Conservation (phyloP, 2,888 invertebrate species). For the Drosophila recens region DNA sequence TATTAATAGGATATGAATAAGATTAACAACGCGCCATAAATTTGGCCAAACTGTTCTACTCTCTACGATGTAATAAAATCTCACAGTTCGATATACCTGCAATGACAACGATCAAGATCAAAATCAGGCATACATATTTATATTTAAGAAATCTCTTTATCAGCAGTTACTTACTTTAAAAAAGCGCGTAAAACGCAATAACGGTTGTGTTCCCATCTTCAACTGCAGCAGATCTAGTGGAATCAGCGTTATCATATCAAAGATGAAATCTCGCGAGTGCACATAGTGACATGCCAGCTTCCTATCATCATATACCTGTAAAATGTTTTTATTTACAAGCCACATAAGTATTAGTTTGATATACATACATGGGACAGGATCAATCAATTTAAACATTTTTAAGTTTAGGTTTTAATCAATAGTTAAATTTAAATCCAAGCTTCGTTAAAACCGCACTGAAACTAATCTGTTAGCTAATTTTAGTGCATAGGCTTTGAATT, state of each 20-base stretch:
- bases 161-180: slow-evolving; percentile 88
- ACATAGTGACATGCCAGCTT: slow-evolving; percentile 96
- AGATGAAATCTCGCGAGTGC: slow-evolving; percentile 92
- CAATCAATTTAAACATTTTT: too few relatives aligned
- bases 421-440: too few relatives aligned
- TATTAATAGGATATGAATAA: slow-evolving; percentile 97
- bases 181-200: slow-evolving; percentile 95
- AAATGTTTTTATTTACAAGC: background rate
- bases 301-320: slow-evolving; percentile 93
- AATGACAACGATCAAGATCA: slow-evolving; percentile 3
- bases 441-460: too few relatives aligned
- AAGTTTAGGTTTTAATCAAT: too few relatives aligned
- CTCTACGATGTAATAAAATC: slow-evolving; percentile 98
- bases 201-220: slow-evolving; percentile 92
- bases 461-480: too few relatives aligned
- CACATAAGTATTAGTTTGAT: background rate
- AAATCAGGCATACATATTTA: background rate
- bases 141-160: background rate
- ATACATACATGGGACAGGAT: too few relatives aligned
- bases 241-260: slow-evolving; percentile 93
- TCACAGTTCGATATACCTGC: slow-evolving; percentile 95
- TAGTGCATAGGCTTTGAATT: too few relatives aligned
- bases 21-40: slow-evolving; percentile 97
- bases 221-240: slow-evolving; percentile 96
- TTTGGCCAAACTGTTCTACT: slow-evolving; percentile 98